A percentile compares a stretch with the other conserved stretches of the same genome.
Evolutionary conservation across 2,888 invertebrate species (phyloP).

Genomic region (Cerceris rybyensis): DNA sequence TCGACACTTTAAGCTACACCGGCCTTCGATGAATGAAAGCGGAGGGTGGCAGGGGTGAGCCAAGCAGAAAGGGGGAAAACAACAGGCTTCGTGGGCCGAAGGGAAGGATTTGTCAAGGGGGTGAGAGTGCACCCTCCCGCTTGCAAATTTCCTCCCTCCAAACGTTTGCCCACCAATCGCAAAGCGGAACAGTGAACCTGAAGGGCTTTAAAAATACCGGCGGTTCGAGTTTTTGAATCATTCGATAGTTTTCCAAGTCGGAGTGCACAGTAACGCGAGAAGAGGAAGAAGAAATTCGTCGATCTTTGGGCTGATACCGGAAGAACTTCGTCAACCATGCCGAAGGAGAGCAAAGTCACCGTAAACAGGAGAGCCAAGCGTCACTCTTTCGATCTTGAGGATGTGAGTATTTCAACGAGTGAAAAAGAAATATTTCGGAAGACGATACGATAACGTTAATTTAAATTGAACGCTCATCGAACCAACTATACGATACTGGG

Average conservation of each 20-base stretch:
- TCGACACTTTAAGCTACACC: too few species aligned
- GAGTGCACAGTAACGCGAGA: not conserved
- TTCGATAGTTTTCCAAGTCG: not conserved
- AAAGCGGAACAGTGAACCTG: not conserved
- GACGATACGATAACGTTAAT: not conserved
- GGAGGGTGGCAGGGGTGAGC: too few species aligned
- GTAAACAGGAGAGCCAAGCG: constrained; percentile 4
- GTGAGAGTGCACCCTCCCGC: too few species aligned
- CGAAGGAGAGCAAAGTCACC: constrained; percentile 11
- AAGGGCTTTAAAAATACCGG: not conserved
- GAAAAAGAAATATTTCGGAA: not conserved
- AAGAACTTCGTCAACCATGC: constrained; percentile 17
- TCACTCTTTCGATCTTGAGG: not conserved
- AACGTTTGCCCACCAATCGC: constrained; percentile 25
- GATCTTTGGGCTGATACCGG: too few species aligned
- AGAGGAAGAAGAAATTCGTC: not conserved
- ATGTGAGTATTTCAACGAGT: constrained; percentile 36
- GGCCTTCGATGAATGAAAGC: too few species aligned
- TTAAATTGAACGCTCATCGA: not conserved
- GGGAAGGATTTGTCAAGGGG: too few species aligned
- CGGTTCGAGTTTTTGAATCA: constrained; percentile 7
- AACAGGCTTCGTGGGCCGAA: too few species aligned
- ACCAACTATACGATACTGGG: not conserved
- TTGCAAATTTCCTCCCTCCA: not conserved
- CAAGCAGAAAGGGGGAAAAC: too few species aligned